Evolutionary conservation across 2,113 vertebrate species (phyloP).

Genomic region (Peromyscus leucopus): DNA sequence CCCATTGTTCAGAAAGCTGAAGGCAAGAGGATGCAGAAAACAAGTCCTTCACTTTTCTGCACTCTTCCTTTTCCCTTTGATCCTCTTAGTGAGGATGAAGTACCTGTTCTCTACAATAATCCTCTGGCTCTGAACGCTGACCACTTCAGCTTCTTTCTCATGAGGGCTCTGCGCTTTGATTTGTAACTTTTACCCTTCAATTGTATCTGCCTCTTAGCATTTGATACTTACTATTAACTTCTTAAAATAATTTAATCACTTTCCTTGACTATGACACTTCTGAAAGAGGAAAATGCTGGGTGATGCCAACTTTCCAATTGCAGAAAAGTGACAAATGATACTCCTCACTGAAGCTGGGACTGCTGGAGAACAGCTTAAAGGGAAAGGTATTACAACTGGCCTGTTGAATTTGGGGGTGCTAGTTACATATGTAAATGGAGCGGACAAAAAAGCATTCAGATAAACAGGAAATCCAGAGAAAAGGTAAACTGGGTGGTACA

Average conservation of each 20-base stretch:
- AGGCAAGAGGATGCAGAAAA: neutral
- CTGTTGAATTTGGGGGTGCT: neutral
- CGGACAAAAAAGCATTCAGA: neutral
- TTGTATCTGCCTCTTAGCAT: neutral
- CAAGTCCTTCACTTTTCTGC: neutral
- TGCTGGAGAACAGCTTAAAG: neutral
- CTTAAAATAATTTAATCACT: constrained; percentile 30
- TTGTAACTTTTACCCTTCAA: neutral
- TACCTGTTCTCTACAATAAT: neutral
- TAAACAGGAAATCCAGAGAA: neutral
- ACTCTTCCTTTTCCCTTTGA: neutral
- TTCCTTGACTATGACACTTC: neutral
- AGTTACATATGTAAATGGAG: neutral
- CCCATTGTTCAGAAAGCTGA: neutral
- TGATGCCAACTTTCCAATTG: neutral
- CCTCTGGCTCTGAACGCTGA: neutral
- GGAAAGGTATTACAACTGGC: neutral
- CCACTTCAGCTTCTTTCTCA: neutral
- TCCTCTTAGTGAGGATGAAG: neutral
- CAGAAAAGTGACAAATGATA: neutral
- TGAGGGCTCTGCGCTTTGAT: neutral
- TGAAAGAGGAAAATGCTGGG: neutral
- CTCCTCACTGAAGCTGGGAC: neutral
- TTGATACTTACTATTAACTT: neutral
- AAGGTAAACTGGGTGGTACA: neutral